These are phyloP conservation scores for Zoanthus sociatus DNA, from an alignment of 92 coral and sea anemone genomes.

Conservation along the genomic window DNA sequence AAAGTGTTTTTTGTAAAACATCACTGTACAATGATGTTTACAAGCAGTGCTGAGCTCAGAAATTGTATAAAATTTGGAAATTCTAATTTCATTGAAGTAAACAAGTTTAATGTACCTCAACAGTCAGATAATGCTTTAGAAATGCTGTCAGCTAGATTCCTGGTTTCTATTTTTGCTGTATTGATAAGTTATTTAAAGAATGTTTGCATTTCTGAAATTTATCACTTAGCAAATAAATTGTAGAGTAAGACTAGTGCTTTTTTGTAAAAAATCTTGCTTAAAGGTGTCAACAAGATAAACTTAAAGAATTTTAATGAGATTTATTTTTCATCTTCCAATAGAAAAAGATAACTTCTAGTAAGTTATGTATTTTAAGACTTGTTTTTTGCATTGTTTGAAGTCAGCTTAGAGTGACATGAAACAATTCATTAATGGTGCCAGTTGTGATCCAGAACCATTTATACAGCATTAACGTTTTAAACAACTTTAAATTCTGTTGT, in stretches of 20 bases:
- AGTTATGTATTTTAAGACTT: neutral
- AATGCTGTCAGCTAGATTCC: neutral
- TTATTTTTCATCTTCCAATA: neutral
- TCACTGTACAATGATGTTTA: neutral
- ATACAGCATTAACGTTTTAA: neutral
- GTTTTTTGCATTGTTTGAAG: slow-evolving; percentile 5
- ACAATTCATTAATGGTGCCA: slow-evolving; percentile 5
- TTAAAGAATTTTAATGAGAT: neutral
- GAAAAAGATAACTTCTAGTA: neutral
- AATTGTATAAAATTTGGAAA: neutral
- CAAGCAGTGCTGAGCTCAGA: neutral
- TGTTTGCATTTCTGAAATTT: neutral
- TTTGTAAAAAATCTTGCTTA: neutral
- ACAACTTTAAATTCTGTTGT: neutral
- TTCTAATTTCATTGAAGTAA: neutral
- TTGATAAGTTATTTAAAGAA: neutral
- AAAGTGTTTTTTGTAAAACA: neutral
- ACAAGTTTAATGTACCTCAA: neutral
- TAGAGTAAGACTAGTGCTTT: neutral
- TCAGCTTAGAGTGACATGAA: slow-evolving; percentile 23
- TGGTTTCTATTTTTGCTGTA: neutral
- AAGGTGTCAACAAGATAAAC: neutral
- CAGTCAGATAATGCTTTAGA: neutral
- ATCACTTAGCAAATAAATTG: neutral
- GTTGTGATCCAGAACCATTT: neutral